phyloP scores from a whole-genome alignment of 1,140 invertebrate species.

The Sitophilus oryzae region DNA sequence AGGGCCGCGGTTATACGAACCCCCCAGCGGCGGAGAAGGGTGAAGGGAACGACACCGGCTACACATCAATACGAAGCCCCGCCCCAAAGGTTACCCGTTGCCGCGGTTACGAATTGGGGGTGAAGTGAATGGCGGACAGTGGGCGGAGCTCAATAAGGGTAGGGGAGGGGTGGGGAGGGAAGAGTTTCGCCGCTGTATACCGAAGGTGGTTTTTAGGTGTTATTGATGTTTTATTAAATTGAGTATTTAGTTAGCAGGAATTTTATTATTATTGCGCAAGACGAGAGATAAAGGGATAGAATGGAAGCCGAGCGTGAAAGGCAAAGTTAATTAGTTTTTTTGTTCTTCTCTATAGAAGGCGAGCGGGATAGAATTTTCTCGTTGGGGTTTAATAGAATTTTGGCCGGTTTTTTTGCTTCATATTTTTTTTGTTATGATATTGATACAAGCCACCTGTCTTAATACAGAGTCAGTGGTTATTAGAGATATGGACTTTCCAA shows the following conservation, averaged over 20 bases:
- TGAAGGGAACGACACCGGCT: conserved; percentile 10
- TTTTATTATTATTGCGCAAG: conserved; percentile 21
- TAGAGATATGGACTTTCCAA: no score
- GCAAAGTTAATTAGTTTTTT: no score
- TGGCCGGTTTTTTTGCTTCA: no score
- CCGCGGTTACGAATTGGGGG: conserved; percentile 27
- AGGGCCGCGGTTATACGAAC: conserved; percentile 2
- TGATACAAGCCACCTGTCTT: no score
- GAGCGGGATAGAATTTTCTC: no score
- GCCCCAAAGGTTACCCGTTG: conserved; percentile 35
- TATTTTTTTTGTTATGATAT: no score
- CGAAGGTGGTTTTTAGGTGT: conserved; percentile 26
- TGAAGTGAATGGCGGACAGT: conserved; percentile 18
- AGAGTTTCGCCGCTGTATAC: conserved; percentile 20
- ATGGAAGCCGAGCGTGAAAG: no score
- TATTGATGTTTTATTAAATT: conserved; percentile 28
- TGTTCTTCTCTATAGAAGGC: no score
- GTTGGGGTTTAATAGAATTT: no score
- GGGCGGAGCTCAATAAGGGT: conserved; percentile 23
- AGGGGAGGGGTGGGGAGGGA: conserved; percentile 3
- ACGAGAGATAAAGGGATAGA: not conserved
- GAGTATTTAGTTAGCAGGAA: conserved; percentile 26
- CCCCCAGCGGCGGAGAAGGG: conserved; percentile 1
- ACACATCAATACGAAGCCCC: conserved; percentile 34
- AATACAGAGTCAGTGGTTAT: no score